Evolutionary conservation across 2,113 vertebrate genomes (phyloP).

Genomic region (Alethe diademata): DNA sequence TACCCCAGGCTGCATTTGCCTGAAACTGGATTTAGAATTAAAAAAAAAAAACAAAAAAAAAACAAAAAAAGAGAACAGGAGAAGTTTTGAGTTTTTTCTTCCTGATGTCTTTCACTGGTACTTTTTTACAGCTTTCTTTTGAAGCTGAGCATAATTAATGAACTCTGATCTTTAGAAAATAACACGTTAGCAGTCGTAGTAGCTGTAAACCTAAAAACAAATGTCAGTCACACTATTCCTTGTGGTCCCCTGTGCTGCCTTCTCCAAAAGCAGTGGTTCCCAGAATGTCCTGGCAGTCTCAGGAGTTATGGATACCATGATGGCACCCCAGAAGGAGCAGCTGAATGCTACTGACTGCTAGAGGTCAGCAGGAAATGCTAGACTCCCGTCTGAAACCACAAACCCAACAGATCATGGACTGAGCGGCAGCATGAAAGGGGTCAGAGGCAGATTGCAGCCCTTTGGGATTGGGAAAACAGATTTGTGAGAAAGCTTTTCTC

Average conservation of each 20-base stretch:
- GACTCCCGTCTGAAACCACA: not conserved
- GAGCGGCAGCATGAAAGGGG: not conserved
- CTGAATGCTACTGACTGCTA: not conserved
- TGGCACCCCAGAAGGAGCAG: not conserved
- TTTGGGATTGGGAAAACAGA: not conserved
- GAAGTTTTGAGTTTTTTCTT: not conserved
- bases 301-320: accelerated
- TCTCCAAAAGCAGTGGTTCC: not conserved
- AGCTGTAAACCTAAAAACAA: not conserved
- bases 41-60: not conserved
- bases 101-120: not conserved
- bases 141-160: not conserved
- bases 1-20: not conserved
- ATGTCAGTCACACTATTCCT: not conserved
- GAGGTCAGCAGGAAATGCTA: not conserved
- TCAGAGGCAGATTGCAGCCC: not conserved
- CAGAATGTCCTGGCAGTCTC: not conserved
- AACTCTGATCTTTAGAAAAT: not conserved
- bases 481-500: conserved; percentile 15
- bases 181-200: not conserved
- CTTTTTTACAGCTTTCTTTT: not conserved
- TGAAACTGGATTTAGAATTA: not conserved
- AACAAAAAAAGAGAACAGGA: not conserved
- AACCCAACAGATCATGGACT: not conserved
- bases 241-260: not conserved